Conservation (phyloP, 2,888 invertebrate species). For the Lathronympha strigana region DNA sequence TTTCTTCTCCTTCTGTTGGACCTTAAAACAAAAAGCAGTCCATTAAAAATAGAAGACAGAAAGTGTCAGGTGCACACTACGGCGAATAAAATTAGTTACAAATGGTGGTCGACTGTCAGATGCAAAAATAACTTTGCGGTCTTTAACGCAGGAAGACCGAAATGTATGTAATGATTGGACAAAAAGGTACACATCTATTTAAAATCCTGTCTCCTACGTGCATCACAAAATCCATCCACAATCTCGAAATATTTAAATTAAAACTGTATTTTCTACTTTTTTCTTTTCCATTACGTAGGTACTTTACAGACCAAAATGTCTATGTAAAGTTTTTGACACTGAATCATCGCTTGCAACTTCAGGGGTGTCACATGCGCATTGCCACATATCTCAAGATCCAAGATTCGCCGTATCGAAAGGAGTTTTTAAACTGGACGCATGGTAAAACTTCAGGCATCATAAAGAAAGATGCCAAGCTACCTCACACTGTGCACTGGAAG, state of each 20-base stretch:
- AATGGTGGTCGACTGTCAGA: background rate
- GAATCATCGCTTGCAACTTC: background rate
- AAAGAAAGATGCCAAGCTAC: background rate
- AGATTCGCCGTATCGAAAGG: background rate
- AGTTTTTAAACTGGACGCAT: background rate
- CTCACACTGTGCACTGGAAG: slow-evolving; percentile 82
- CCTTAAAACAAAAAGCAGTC: slow-evolving; percentile 49
- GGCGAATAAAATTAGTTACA: slow-evolving; percentile 10
- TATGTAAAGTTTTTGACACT: background rate
- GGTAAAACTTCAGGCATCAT: background rate
- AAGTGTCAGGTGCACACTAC: background rate
- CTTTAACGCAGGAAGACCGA: background rate
- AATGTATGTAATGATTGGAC: background rate
- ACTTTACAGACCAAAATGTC: too few species aligned
- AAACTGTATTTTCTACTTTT: background rate
- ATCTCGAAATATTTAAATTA: background rate
- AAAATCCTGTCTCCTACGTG: background rate
- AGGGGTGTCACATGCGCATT: background rate
- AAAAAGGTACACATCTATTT: slow-evolving; percentile 1
- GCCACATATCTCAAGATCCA: background rate
- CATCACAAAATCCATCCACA: slow-evolving; percentile 6
- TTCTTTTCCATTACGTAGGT: too few species aligned
- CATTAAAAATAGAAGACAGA: background rate
- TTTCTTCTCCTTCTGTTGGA: slow-evolving; percentile 89
- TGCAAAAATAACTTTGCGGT: background rate